These are phyloP conservation scores for Gobiocypris rarus DNA, from an alignment of 2,113 vertebrate species.

Conservation along the genomic window DNA sequence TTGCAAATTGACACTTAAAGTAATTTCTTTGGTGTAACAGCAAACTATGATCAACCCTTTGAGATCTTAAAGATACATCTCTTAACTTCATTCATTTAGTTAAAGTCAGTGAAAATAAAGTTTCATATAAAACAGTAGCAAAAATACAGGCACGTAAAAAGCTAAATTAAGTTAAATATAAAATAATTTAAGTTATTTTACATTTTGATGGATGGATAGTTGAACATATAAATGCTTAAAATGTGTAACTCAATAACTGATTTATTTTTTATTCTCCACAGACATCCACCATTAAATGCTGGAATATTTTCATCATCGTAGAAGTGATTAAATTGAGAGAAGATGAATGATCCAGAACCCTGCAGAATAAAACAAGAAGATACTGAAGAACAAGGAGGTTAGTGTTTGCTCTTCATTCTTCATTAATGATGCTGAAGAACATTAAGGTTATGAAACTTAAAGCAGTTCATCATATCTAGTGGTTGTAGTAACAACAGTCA, in stretches of 20 bases:
- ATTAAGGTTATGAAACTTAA: not conserved
- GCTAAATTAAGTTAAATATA: not conserved
- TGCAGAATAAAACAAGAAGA: not conserved
- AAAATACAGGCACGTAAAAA: not conserved
- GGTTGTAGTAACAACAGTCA: too few species aligned
- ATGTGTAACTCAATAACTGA: not conserved
- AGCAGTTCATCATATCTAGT: not conserved
- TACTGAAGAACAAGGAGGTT: not conserved
- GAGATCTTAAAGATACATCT: not conserved
- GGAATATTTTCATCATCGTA: not conserved
- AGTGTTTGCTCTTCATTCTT: not conserved
- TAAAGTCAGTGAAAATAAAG: not conserved
- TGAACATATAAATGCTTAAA: not conserved
- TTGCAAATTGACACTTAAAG: not conserved
- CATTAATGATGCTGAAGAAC: not conserved
- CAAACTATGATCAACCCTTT: not conserved
- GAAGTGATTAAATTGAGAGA: not conserved
- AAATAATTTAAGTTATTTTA: not conserved
- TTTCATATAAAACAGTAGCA: not conserved
- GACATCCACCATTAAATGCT: not conserved
- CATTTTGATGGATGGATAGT: not conserved
- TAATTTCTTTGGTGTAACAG: not conserved
- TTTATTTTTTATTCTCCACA: not conserved
- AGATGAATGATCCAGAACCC: not conserved
- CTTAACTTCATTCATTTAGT: not conserved